These are phyloP conservation scores for Trichonephila clavata DNA, from an alignment of 1,140 invertebrate genomes.

Conservation along the genomic window DNA sequence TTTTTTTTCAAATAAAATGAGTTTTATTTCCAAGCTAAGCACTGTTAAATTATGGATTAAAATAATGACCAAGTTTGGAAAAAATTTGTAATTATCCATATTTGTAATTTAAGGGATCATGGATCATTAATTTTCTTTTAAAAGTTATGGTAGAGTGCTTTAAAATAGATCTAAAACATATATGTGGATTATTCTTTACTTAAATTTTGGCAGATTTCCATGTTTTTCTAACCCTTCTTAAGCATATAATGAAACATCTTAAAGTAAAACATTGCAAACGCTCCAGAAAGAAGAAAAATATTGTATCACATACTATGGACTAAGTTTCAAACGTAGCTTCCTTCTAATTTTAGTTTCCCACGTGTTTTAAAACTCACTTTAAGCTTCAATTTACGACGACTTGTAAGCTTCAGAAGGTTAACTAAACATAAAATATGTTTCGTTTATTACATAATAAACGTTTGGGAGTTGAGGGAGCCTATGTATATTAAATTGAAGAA, in stretches of 20 bases:
- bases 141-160: too few species aligned
- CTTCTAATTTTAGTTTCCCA: background rate
- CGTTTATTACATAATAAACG: background rate
- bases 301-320: background rate
- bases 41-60: too few species aligned
- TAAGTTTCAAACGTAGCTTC: background rate
- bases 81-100: too few species aligned
- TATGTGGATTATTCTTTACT: too few species aligned
- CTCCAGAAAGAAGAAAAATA: background rate
- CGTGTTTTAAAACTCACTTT: background rate
- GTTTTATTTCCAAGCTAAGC: too few species aligned
- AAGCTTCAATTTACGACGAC: background rate
- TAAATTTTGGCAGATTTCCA: background rate
- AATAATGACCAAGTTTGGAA: too few species aligned
- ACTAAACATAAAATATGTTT: background rate
- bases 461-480: background rate
- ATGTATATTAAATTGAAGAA: background rate
- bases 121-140: too few species aligned
- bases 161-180: too few species aligned
- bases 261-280: conserved; percentile 11
- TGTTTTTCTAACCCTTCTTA: background rate
- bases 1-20: too few species aligned
- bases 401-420: background rate
- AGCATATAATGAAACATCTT: background rate
- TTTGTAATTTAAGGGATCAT: too few species aligned